Evolutionary conservation across 2,888 invertebrate genomes (phyloP).

Genomic region (Branchipolynoe longqiensis): DNA sequence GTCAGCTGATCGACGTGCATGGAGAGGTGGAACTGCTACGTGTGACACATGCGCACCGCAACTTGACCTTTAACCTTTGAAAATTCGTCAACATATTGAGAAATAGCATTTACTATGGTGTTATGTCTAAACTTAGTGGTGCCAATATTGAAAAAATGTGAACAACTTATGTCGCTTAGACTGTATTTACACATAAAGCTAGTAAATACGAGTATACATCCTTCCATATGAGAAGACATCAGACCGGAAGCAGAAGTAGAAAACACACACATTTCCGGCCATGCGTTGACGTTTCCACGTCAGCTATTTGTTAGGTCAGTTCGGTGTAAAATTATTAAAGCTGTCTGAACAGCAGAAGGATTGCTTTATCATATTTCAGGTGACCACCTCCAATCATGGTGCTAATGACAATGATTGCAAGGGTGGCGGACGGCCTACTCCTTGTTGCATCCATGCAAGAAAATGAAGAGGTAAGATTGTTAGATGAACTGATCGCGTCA

Average conservation of each 20-base stretch:
- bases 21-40: too few species aligned
- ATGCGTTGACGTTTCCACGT: slow-evolving; percentile 57
- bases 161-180: too few species aligned
- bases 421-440: slow-evolving; percentile 96
- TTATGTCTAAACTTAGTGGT: too few species aligned
- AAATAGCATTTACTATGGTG: too few species aligned
- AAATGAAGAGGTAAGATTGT: slow-evolving; percentile 92
- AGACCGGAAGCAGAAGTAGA: slow-evolving; percentile 35
- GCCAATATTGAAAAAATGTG: too few species aligned
- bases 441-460: slow-evolving; percentile 98
- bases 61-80: slow-evolving; percentile 53
- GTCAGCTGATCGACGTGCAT: too few species aligned
- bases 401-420: slow-evolving; percentile 97
- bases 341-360: too few species aligned
- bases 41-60: slow-evolving; percentile 60
- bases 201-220: neutral
- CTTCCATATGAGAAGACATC: neutral
- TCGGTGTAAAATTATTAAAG: neutral
- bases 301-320: slow-evolving; percentile 36
- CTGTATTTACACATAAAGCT: too few species aligned
- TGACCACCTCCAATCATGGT: slow-evolving; percentile 88
- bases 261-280: slow-evolving; percentile 44
- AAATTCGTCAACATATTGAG: neutral
- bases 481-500: neutral
- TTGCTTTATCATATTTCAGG: slow-evolving; percentile 5